Evolutionary conservation across 2,888 invertebrate species (phyloP), one percentile per base, ranked within the genome.

Genomic region (Eulithis testata): DNA sequence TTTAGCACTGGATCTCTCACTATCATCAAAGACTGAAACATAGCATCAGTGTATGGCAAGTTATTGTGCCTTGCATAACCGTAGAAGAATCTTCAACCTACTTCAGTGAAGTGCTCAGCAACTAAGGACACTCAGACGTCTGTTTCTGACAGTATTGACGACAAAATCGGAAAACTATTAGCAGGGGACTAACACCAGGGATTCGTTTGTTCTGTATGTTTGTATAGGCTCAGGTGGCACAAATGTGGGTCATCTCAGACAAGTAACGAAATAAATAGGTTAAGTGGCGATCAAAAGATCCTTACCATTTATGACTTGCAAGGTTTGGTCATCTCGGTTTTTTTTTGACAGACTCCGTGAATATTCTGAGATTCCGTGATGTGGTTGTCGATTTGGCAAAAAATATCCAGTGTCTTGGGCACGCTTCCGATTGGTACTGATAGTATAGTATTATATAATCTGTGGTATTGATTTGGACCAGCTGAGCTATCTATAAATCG

Each of bases 181-280:
- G 31, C 8, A 43, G 37, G 54, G 21, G 45, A 27, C 45, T 53
- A 43, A 47, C 37, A 47, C 31, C 43, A 56, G 65, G 65, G 63
- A 70, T 72, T 73, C 65, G 66, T 70, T 78, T 74, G 68, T 50
- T 61, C 62, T 40, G 68, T 68, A 57, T 68, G 62, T 77, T 78
- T 74, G 66, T 53, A 51, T 69, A 69, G 73, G 63, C 47, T 67
- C 70, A 72, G 72, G 71, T 74, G 68, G 12, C 56, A 27, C 11
- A 58, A 37, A 71, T 73, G 58, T 66, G 63, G 62, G 63, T 58
- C 69, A 68, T 44, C 44, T 51, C 50, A 61, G 64, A 60, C 51
- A 57, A 45, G 60, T 65, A 59, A 14, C 12, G 37, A 9, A 67
- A 59, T 45, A 57, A 58, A 40, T 54, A 59, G 61, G 63, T 68